phyloP scores from a whole-genome alignment of 2,888 invertebrate species.

The Andrena bicolor region DNA sequence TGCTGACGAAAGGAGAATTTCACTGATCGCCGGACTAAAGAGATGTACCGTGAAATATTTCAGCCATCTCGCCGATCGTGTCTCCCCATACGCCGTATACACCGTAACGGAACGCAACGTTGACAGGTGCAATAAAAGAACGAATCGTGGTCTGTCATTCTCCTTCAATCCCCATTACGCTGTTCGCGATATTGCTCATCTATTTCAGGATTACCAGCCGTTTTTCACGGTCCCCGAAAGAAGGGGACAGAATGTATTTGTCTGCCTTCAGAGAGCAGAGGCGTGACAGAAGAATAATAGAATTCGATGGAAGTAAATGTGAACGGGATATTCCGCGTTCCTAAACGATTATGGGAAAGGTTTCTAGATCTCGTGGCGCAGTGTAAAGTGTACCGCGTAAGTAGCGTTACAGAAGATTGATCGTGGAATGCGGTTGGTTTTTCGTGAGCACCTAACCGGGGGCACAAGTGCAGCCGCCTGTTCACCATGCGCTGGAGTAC shows the following conservation, averaged over 20 bases:
- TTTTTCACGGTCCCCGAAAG: not conserved
- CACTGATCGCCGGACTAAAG: conserved; percentile 68
- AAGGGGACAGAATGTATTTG: too few species aligned
- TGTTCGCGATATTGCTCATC: not conserved
- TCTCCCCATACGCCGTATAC: conserved; percentile 14
- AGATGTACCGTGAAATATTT: conserved; percentile 64
- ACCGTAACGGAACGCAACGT: not conserved
- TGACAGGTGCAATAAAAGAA: conserved; percentile 12
- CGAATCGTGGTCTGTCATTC: conserved; percentile 19
- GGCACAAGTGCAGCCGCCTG: conserved; percentile 53
- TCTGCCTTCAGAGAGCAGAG: too few species aligned
- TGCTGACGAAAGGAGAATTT: conserved; percentile 73
- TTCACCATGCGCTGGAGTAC: conserved; percentile 52
- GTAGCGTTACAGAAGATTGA: conserved; percentile 4
- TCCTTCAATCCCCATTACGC: conserved; percentile 30
- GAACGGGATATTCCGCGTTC: not conserved
- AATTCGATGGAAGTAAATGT: not conserved
- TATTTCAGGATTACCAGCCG: not conserved
- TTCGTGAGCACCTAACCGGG: conserved; percentile 43
- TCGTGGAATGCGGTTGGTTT: conserved; percentile 41
- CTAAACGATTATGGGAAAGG: not conserved
- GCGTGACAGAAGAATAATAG: too few species aligned
- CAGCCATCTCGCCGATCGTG: conserved; percentile 42
- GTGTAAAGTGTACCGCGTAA: not conserved
- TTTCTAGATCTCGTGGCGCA: not conserved